These are phyloP conservation scores for Sclerodermus sp. DNA, from an alignment of 2,888 invertebrate species.

Conservation along the genomic window DNA sequence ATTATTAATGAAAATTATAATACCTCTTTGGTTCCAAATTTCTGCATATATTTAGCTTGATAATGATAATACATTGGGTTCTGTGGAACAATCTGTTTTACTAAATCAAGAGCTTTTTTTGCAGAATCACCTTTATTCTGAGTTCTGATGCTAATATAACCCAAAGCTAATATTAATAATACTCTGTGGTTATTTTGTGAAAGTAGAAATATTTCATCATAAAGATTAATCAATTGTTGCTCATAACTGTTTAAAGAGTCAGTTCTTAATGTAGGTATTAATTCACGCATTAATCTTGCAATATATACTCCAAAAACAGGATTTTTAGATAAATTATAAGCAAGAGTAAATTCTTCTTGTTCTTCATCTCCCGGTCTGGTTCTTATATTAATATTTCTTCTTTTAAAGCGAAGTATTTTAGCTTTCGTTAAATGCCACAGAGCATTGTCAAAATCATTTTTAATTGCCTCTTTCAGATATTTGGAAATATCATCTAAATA, in stretches of 20 bases:
- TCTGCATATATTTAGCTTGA: neutral
- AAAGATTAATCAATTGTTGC: neutral
- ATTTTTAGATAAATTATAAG: slow-evolving; percentile 6
- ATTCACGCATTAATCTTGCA: slow-evolving; percentile 8
- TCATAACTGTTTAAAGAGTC: neutral
- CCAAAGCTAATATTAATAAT: slow-evolving; percentile 6
- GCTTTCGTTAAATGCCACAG: slow-evolving; percentile 15
- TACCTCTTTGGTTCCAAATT: slow-evolving; percentile 4
- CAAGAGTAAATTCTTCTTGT: slow-evolving; percentile 3
- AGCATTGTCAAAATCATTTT: slow-evolving; percentile 6
- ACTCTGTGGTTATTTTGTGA: neutral
- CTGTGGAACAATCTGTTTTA: neutral
- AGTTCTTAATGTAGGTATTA: neutral
- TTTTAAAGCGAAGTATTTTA: slow-evolving; percentile 10
- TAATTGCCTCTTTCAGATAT: slow-evolving; percentile 1
- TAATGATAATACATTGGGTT: slow-evolving; percentile 6
- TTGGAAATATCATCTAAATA: slow-evolving; percentile 2
- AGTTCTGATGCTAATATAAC: neutral
- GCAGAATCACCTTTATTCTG: neutral
- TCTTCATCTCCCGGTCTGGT: neutral
- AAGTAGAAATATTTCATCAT: neutral
- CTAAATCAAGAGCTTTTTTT: slow-evolving; percentile 1
- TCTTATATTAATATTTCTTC: neutral
- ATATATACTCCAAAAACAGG: slow-evolving; percentile 8
- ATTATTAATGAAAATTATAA: neutral